A percentile compares a stretch with the other conserved stretches of the same genome.
Conservation (phyloP, 1,140 invertebrate genomes). For the Chironomus striatipennis region DNA sequence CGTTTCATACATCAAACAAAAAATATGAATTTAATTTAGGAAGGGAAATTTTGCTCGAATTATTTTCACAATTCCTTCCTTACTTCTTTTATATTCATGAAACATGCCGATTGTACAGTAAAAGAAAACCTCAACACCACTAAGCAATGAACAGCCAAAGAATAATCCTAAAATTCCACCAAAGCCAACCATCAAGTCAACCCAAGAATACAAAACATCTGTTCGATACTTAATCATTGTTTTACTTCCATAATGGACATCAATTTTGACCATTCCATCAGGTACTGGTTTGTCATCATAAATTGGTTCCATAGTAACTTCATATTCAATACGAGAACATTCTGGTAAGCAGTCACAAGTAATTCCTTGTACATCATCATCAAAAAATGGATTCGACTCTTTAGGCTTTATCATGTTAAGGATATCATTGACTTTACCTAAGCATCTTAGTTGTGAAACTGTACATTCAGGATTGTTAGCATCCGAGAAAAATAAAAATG, state of each 20-base stretch:
- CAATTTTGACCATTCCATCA: background rate
- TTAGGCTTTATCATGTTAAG: slow-evolving; percentile 32
- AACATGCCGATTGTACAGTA: background rate
- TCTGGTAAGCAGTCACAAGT: slow-evolving; percentile 37
- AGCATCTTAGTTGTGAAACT: slow-evolving; percentile 33
- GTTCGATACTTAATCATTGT: slow-evolving; percentile 37
- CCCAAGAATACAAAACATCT: slow-evolving; percentile 41
- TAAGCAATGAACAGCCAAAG: background rate
- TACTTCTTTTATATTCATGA: background rate
- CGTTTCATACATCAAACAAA: too few relatives aligned
- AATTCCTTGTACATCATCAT: slow-evolving; percentile 33
- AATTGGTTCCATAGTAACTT: slow-evolving; percentile 33
- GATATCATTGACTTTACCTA: slow-evolving; percentile 33
- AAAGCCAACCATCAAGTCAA: slow-evolving; percentile 38
- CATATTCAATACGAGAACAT: slow-evolving; percentile 36
- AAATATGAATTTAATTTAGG: background rate
- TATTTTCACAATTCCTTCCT: background rate
- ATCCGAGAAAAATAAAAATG: slow-evolving; percentile 38
- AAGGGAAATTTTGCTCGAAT: background rate
- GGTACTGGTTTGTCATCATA: background rate
- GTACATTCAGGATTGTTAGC: slow-evolving; percentile 34
- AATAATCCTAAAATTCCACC: background rate
- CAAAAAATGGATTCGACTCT: slow-evolving; percentile 32
- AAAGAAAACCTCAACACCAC: background rate
- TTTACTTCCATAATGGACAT: slow-evolving; percentile 21